These are phyloP conservation scores for Seriola rivoliana DNA, from an alignment of 2,113 vertebrate species.

Conservation along the genomic window DNA sequence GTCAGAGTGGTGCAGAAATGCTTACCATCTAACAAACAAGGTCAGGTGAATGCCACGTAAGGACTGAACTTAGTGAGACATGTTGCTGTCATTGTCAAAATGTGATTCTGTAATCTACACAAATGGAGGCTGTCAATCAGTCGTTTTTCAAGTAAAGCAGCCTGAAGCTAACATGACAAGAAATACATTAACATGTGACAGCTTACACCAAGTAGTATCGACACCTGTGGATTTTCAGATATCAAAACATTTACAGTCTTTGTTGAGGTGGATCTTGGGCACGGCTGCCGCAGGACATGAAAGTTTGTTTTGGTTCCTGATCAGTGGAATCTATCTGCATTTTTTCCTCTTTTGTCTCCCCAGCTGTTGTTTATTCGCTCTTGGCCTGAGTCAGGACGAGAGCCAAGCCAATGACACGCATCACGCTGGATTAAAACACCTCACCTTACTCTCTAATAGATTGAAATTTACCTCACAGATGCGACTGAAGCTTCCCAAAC, in stretches of 20 bases:
- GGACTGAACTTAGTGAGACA: neutral
- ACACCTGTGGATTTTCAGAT: constrained; percentile 42
- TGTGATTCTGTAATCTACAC: neutral
- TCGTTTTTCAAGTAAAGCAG: neutral
- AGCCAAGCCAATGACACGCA: constrained; percentile 37
- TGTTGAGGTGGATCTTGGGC: constrained; percentile 27
- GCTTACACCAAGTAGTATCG: neutral
- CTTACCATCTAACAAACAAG: neutral
- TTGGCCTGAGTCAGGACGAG: neutral
- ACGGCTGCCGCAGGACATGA: constrained; percentile 2
- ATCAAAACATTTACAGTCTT: constrained; percentile 50
- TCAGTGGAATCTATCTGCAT: neutral
- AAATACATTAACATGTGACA: constrained; percentile 15
- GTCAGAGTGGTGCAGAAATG: neutral
- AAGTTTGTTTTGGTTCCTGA: constrained; percentile 21
- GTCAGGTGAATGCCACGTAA: neutral
- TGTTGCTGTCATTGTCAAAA: constrained; percentile 12
- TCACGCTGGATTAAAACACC: neutral
- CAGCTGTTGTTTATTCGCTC: constrained; percentile 43
- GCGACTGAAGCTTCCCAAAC: neutral
- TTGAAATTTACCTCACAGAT: neutral
- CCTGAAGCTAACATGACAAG: constrained; percentile 17
- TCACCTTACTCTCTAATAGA: neutral
- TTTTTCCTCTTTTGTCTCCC: constrained; percentile 26
- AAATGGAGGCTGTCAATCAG: constrained; percentile 20